Base-by-base conservation (phyloP, 2,797 vertebrate species). In the Jordanella pulchra region DNA sequence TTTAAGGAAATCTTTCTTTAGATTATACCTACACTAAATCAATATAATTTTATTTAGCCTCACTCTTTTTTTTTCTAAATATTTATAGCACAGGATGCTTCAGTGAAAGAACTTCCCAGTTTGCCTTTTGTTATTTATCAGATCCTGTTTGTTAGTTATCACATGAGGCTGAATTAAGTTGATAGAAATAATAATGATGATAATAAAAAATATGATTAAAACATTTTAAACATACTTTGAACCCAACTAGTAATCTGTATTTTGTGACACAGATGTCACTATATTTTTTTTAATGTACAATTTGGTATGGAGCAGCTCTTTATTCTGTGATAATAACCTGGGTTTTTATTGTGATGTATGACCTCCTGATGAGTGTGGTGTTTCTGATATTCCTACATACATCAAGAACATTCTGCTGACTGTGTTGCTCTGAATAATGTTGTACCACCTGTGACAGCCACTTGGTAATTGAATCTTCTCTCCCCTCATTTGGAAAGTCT, bases 391-490 rank as follows among this genome's bases (percentile, higher is more conserved):
- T 28, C 15, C 69, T 67, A 4, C 27, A 54, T 67, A 4, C 27
- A 54, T 53, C 61, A 56, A 61, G 45, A 73, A 71, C 79, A 65
- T 83, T 84, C 54, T 53, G 50, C 67, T 81, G 83, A 81, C 53
- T 42, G 1, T 73, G 67, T 72, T 48, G n/a, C 73, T 81, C 58
- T 58, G 81, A 79, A 48, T 72, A 30, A 53, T 75, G 67, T 67
- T 28, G 80, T 67, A 69, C 44, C 48, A 39, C 39, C 63, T 54
- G 39, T 72, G 72, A 80, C 78, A 70, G 77, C 73, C 68, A 77
- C 55, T 73, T 85, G 76, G 84, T 84, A 80, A 75, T 78, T 55
- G 2, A 51, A 27, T 21, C 69, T 25, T 42, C 35, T 66, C 55
- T 48, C 15, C 53, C 32, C 67, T 72, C 65, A 74, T 78, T 70